Conservation (phyloP, 2,797 vertebrate genomes). For the Sternotherus odoratus region DNA sequence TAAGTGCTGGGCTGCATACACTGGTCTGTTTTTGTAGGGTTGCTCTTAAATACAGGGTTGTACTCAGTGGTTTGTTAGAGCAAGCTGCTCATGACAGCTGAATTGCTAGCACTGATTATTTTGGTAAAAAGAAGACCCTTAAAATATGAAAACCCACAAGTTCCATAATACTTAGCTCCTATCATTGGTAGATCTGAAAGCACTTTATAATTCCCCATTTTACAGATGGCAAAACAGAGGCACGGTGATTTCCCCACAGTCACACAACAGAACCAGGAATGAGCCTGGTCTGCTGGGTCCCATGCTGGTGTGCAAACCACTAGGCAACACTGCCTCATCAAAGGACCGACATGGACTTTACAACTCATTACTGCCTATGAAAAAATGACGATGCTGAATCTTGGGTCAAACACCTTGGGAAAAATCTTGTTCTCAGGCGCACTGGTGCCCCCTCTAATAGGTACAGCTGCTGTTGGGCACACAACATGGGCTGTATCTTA, state of each 20-base stretch:
- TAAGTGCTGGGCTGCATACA: background rate
- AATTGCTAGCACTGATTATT: background rate
- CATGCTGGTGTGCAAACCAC: no score
- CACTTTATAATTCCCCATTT: no score
- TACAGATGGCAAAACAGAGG: no score
- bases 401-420: background rate
- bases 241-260: no score
- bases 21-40: background rate
- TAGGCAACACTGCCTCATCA: no score
- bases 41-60: fast-evolving
- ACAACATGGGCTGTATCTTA: background rate
- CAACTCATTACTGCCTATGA: no score
- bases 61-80: background rate
- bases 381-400: background rate
- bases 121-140: background rate
- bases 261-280: no score
- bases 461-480: background rate
- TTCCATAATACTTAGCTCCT: background rate
- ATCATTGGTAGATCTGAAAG: no score
- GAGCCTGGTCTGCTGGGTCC: no score
- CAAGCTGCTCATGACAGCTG: background rate
- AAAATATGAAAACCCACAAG: no score
- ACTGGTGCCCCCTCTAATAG: background rate
- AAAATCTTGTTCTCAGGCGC: background rate
- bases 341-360: no score